These are phyloP conservation scores for Leptinotarsa haldemani DNA, from an alignment of 2,888 invertebrate species.

Conservation along the genomic window DNA sequence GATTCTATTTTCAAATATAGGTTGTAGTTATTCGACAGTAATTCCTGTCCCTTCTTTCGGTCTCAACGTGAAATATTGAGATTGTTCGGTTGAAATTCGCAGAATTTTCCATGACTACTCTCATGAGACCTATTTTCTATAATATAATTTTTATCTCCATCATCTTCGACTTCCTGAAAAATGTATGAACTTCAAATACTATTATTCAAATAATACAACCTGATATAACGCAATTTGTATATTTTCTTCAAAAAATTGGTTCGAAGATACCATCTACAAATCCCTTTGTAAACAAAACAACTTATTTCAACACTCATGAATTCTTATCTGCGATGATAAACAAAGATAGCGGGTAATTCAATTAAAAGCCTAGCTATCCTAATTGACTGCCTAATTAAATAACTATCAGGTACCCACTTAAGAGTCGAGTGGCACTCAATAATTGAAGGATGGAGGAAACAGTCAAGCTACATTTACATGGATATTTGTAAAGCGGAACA, in stretches of 20 bases:
- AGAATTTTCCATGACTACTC: no score
- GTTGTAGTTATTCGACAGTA: no score
- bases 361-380: conserved; percentile 43
- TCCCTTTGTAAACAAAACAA: conserved; percentile 30
- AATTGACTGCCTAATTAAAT: conserved; percentile 49
- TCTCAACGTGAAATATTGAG: no score
- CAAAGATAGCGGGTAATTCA: conserved; percentile 40
- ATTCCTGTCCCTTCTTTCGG: no score
- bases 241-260: conserved; percentile 35
- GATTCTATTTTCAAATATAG: no score
- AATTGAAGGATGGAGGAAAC: conserved; percentile 52
- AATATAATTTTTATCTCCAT: no score
- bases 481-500: conserved; percentile 54
- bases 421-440: conserved; percentile 47
- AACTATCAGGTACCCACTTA: conserved; percentile 47
- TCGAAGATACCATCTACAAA: conserved; percentile 31
- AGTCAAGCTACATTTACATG: conserved; percentile 50
- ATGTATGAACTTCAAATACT: neutral
- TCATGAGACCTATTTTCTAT: no score
- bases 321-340: conserved; percentile 43
- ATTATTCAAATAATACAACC: conserved; percentile 19
- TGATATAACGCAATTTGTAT: conserved; percentile 22
- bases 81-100: no score
- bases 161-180: no score
- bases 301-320: conserved; percentile 35